These are phyloP conservation scores for Dryobotodes eremita DNA, from an alignment of 2,888 invertebrate species.

Conservation along the genomic window DNA sequence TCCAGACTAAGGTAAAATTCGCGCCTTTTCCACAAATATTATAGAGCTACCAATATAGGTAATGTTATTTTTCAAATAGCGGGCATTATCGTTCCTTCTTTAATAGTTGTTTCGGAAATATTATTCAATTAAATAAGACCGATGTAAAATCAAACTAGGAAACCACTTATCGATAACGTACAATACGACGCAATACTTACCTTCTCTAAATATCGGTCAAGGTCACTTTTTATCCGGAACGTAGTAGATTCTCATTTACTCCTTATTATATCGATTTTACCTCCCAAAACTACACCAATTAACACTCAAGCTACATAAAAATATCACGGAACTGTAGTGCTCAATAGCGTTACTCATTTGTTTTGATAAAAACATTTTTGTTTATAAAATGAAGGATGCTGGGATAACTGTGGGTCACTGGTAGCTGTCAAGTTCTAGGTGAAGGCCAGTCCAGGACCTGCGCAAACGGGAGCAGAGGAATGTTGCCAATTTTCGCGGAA, in stretches of 20 bases:
- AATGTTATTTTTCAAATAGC: not conserved
- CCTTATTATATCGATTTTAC: conserved; percentile 3
- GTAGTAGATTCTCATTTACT: conserved; percentile 1
- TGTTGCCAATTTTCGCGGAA: conserved; percentile 59
- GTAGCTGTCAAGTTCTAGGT: conserved; percentile 79
- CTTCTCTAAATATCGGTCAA: conserved; percentile 51
- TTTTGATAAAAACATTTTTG: conserved; percentile 22
- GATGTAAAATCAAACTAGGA: not conserved
- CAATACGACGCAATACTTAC: conserved; percentile 46
- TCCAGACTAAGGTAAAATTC: not conserved
- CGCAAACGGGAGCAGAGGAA: conserved; percentile 70
- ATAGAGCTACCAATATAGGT: not conserved
- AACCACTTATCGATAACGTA: not conserved
- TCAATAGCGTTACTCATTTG: not conserved
- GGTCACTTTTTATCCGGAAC: conserved; percentile 45
- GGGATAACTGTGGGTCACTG: conserved; percentile 67
- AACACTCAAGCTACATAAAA: not conserved
- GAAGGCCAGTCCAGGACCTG: conserved; percentile 76
- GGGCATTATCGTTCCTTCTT: not conserved
- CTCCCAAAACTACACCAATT: not conserved
- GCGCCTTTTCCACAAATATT: not conserved
- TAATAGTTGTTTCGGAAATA: not conserved
- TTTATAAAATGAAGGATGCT: conserved; percentile 45
- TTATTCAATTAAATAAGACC: not conserved
- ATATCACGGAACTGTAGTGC: fast-evolving